Conservation (phyloP, 2,888 invertebrate genomes). For the Hyppa rectilinea region DNA sequence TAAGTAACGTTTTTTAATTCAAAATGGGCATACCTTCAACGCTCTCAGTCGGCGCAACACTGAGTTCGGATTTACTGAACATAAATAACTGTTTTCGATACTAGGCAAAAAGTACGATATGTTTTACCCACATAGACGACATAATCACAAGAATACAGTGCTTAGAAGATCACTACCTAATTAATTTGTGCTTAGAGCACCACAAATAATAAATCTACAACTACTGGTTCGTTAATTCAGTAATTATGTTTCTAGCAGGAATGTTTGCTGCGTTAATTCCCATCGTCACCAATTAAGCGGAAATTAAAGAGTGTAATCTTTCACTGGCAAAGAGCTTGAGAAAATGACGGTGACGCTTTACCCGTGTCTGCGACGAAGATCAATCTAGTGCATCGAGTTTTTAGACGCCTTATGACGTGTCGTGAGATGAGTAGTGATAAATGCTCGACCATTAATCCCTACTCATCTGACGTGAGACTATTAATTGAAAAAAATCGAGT, state of each 20-base stretch:
- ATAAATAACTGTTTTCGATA: not conserved
- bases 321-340: not conserved
- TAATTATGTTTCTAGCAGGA: not conserved
- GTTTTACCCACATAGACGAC: not conserved
- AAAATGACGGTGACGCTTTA: not conserved
- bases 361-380: no score
- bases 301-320: not conserved
- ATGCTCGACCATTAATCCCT: no score
- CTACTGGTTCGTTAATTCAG: constrained; percentile 2
- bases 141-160: not conserved
- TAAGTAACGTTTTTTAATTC: not conserved
- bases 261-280: not conserved
- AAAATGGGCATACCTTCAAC: not conserved
- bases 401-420: not conserved
- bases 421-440: not conserved
- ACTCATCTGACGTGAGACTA: not conserved
- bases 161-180: not conserved
- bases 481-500: not conserved
- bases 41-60: not conserved
- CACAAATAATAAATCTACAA: not conserved
- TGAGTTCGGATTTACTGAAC: not conserved
- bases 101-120: not conserved
- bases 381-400: not conserved
- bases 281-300: not conserved
- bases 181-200: constrained; percentile 7